Evolutionary conservation across 2,888 invertebrate genomes (phyloP).

Genomic region (Pachycephus smyrnensis): DNA sequence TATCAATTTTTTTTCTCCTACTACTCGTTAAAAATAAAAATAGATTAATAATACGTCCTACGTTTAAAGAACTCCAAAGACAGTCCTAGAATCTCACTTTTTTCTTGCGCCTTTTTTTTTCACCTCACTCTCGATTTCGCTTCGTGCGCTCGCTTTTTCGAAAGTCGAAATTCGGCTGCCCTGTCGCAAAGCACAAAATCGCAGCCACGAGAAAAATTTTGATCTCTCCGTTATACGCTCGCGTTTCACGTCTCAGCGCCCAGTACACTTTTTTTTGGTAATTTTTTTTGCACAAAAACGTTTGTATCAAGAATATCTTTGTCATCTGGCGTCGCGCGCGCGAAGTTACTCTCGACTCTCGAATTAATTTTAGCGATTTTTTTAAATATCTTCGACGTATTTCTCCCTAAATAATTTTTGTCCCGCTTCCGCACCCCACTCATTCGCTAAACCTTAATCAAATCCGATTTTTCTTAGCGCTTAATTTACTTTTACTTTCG

Average conservation of each 20-base stretch:
- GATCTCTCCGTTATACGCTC: slow-evolving; percentile 1
- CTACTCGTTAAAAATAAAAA: slow-evolving; percentile 41
- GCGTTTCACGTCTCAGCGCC: neutral
- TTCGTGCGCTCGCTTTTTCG: slow-evolving; percentile 32
- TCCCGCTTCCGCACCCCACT: neutral
- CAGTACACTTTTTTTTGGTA: neutral
- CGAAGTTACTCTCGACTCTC: slow-evolving; percentile 14
- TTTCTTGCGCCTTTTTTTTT: slow-evolving; percentile 27
- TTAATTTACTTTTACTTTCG: neutral
- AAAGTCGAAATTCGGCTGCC: slow-evolving; percentile 5
- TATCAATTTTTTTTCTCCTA: slow-evolving; percentile 24
- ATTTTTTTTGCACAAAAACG: slow-evolving; percentile 53
- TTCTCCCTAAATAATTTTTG: neutral
- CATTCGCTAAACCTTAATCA: neutral
- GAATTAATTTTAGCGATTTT: neutral
- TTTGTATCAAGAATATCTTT: slow-evolving; percentile 66
- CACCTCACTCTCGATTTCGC: slow-evolving; percentile 19
- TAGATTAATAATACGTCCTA: slow-evolving; percentile 40
- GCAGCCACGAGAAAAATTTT: neutral
- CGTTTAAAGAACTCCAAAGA: slow-evolving; percentile 48
- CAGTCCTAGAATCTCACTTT: slow-evolving; percentile 52
- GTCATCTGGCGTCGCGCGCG: slow-evolving; percentile 30
- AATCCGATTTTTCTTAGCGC: neutral
- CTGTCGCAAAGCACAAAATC: neutral
- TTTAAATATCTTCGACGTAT: neutral